phyloP scores from a whole-genome alignment of 2,888 invertebrate genomes.

The Oxycera nigricornis region DNA sequence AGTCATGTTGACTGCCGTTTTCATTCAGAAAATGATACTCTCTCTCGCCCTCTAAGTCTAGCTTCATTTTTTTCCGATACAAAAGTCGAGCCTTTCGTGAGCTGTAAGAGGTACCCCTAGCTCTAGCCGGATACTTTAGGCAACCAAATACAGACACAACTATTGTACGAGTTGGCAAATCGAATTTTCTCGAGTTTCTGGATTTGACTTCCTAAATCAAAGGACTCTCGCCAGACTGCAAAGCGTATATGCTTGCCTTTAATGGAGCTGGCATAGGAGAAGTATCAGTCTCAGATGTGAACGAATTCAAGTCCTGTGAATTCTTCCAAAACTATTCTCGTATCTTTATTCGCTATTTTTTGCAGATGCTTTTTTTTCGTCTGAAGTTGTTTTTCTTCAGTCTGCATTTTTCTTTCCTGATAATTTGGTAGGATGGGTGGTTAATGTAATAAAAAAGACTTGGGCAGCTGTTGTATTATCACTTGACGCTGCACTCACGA shows the following conservation, averaged over 20 bases:
- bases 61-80: constrained; percentile 11
- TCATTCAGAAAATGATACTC: neutral
- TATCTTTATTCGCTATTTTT: neutral
- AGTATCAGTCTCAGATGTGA: neutral
- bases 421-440: neutral
- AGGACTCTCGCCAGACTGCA: constrained; percentile 4
- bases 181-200: constrained; percentile 28
- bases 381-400: neutral
- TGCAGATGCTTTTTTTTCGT: constrained; percentile 9
- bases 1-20: constrained; percentile 21
- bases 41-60: too few species aligned
- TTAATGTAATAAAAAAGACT: neutral
- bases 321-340: constrained; percentile 18
- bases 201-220: constrained; percentile 38
- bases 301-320: constrained; percentile 10
- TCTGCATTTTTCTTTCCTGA: neutral
- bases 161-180: constrained; percentile 31
- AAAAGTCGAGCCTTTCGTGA: neutral
- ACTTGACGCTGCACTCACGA: neutral
- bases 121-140: neutral
- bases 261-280: neutral
- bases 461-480: neutral
- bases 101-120: too few species aligned
- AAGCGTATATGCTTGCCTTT: neutral
- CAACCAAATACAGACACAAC: constrained; percentile 6